Evolutionary conservation across 2,888 invertebrate genomes (phyloP), one percentile per base, ranked within the genome.

Genomic region (Cacoxenus indagator): DNA sequence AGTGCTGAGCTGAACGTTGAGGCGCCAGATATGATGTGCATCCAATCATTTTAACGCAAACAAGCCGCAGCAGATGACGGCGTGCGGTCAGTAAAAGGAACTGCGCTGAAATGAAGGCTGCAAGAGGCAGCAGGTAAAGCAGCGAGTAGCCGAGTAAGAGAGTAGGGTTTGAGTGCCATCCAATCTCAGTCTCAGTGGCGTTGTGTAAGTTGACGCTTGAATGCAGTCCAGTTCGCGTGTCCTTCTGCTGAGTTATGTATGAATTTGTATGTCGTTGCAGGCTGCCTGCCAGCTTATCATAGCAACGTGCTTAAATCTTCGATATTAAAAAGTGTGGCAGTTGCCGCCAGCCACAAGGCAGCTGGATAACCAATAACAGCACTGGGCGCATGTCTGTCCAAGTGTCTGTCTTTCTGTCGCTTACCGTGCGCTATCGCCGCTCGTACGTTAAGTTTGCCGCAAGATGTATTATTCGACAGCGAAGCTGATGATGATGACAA

Each of bases 11-110:
- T 45, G 68, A 17, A 29, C 62, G 19, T 14, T n/a, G n/a, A 62
- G 27, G 37, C 54, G 65, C 54, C 46, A 83, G 80, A 81, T 81
- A 81, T 83, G 84, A 81, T 75, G 82, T 72, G 76, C 73, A 82
- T 83, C 83, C 84, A 82, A 82, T 84, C 84, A 82, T 84, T 82
- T 84, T 81, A 84, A 78, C 76, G 76, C 83, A 84, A 84, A 83
- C 83, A 84, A 84, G 82, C 80, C 84, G 82, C 83, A 81, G 76
- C 83, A 82, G 83, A 76, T 84, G 82, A 78, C 82, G 37, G 19
- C 37, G 8, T 37, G 14, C 14, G 37, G 37, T 37, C 37, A 37
- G 5, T 11, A n/a, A n/a, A n/a, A n/a, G n/a, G n/a, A n/a, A n/a
- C n/a, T n/a, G n/a, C 2, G 37, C 37, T 11, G 37, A 37, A 37